Base-by-base conservation (phyloP, 2,888 invertebrate genomes). In the Acanthoscelides obtectus region DNA sequence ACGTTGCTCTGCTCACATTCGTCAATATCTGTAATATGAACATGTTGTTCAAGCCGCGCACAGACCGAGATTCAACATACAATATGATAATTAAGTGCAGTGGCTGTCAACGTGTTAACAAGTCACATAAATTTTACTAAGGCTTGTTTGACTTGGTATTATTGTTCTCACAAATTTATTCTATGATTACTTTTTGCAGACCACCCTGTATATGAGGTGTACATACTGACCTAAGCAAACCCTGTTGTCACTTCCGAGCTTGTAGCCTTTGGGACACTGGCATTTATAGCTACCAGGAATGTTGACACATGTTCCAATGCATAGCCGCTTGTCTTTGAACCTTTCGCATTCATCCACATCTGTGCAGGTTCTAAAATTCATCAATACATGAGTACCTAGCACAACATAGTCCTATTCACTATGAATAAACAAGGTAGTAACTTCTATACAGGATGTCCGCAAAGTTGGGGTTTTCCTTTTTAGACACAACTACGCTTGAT, bases 331-430 rank as follows among this genome's bases (percentile, higher is more conserved):
- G 0, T 92, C 89, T 77, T 91, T 91, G 83, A 91, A 94, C 75
- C 92, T 89, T 4, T 88, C 88, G 80, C 98, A 98, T 83, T 98
- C 98, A 82, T 98, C 92, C 19, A 97, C 88, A 81, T 98, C 98
- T 68, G 88, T 83, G 80, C 93, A 93, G 0, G 92, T 89, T 72
- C 92, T 92, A 82, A 64, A 82, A 83, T 73, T 68, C 22, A 22
- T 64, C 66, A 65, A 65, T 20, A n/a, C n/a, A n/a, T n/a, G n/a
- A n/a, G n/a, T n/a, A n/a, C n/a, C n/a, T n/a, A n/a, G n/a, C n/a
- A n/a, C n/a, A n/a, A n/a, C n/a, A n/a, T n/a, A n/a, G n/a, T n/a
- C n/a, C n/a, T n/a, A n/a, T n/a, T n/a, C n/a, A n/a, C n/a, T n/a
- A n/a, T n/a, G n/a, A n/a, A 64, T 6, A 45, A 12, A 20, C 2